These are phyloP conservation scores for Allophyes oxyacanthae DNA, from an alignment of 2,888 invertebrate genomes.

Conservation along the genomic window DNA sequence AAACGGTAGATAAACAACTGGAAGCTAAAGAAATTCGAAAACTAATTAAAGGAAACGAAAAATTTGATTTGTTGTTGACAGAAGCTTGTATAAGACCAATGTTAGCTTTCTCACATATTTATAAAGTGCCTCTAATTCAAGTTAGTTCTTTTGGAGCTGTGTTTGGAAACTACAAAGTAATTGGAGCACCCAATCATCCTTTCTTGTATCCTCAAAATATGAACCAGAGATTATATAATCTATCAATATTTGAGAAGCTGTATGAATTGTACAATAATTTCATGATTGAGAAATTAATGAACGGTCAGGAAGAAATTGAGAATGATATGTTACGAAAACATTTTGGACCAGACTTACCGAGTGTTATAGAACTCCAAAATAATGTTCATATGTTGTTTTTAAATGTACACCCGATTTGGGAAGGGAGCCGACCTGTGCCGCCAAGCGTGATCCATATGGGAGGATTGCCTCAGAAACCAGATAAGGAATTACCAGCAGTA, in stretches of 20 bases:
- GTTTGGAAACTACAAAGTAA: conserved; percentile 37
- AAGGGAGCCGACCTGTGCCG: conserved; percentile 71
- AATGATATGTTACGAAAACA: conserved; percentile 46
- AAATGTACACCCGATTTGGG: conserved; percentile 75
- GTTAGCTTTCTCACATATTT: conserved; percentile 57
- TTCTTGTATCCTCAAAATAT: conserved; percentile 58
- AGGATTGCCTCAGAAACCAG: conserved; percentile 72
- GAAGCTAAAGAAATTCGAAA: conserved; percentile 51
- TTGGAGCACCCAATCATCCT: conserved; percentile 66
- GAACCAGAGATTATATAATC: conserved; percentile 56
- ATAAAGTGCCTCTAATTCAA: conserved; percentile 67
- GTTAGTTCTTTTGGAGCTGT: conserved; percentile 64
- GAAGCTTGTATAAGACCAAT: conserved; percentile 57
- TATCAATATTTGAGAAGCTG: conserved; percentile 62
- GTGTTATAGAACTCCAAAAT: conserved; percentile 53
- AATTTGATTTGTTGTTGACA: conserved; percentile 67
- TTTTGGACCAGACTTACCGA: conserved; percentile 59
- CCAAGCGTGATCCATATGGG: conserved; percentile 77
- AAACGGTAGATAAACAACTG: conserved; percentile 51
- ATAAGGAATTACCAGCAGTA: conserved; percentile 76
- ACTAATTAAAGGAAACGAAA: conserved; percentile 52
- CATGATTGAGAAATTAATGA: conserved; percentile 5
- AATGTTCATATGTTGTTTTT: conserved; percentile 77
- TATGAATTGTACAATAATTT: conserved; percentile 52
- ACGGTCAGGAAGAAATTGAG: conserved; percentile 25